Conservation (phyloP, 2,888 invertebrate genomes). For the Drosophila atripex region DNA sequence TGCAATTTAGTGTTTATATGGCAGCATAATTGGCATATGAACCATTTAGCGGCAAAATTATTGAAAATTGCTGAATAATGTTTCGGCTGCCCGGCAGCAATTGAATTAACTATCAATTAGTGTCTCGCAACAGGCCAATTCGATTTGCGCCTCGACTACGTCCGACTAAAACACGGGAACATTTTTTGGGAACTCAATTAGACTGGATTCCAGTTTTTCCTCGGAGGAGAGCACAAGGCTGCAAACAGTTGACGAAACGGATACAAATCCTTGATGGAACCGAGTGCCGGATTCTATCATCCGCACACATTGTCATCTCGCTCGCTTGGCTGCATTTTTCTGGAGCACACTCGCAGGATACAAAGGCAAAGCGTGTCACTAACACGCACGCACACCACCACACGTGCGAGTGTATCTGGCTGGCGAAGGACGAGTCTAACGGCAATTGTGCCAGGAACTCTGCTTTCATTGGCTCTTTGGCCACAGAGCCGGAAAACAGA, state of each 20-base stretch:
- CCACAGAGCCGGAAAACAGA: background rate
- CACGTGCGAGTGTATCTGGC: conserved; percentile 1
- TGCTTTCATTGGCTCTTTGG: conserved; percentile 44
- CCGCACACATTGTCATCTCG: conserved; percentile 37
- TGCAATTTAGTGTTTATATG: conserved; percentile 52
- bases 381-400: conserved; percentile 37
- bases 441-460: conserved; percentile 54
- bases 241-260: conserved; percentile 42
- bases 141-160: conserved; percentile 19
- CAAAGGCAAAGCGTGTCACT: conserved; percentile 59
- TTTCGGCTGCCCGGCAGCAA: conserved; percentile 42
- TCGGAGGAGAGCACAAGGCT: conserved; percentile 2
- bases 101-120: conserved; percentile 58
- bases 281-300: conserved; percentile 29
- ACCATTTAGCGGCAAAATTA: conserved; percentile 38
- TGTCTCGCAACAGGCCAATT: conserved; percentile 14
- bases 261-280: conserved; percentile 48
- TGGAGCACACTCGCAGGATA: conserved; percentile 48
- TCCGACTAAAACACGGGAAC: background rate
- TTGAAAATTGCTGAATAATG: conserved; percentile 35
- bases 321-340: conserved; percentile 57
- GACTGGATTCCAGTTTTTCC: background rate
- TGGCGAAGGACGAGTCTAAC: conserved; percentile 14
- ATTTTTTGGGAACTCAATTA: conserved; percentile 9
- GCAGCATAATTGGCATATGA: conserved; percentile 52